These are phyloP conservation scores for Dolichoris vasculosae DNA, from an alignment of 1,140 invertebrate genomes.

Conservation along the genomic window DNA sequence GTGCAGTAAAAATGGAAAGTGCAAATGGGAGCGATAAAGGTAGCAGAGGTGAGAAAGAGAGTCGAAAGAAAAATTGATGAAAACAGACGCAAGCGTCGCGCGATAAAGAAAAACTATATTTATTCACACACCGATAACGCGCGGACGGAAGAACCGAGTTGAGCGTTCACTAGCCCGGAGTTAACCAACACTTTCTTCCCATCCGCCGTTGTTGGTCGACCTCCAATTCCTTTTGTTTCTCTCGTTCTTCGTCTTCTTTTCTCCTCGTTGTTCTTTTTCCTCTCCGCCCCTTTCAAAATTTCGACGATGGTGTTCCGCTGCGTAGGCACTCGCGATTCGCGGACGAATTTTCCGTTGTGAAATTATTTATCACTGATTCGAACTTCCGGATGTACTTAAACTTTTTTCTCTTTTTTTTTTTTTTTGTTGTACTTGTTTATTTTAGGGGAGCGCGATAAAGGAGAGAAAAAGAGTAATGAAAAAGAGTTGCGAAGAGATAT, in stretches of 20 bases:
- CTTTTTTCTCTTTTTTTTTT: not conserved
- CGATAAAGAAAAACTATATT: constrained; percentile 18
- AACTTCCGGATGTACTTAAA: not conserved
- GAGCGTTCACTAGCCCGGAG: constrained; percentile 49
- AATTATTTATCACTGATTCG: constrained; percentile 30
- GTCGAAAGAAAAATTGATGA: not conserved
- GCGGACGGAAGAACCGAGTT: constrained; percentile 21
- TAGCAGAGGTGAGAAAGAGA: not conserved
- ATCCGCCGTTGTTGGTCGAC: constrained; percentile 38
- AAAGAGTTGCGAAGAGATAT: too few species aligned
- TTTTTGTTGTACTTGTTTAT: not conserved
- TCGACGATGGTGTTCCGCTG: constrained; percentile 32
- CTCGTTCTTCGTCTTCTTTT: not conserved
- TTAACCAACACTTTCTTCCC: constrained; percentile 50
- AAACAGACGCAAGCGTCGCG: not conserved
- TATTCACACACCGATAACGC: constrained; percentile 39
- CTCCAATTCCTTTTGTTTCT: constrained; percentile 15
- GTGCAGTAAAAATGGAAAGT: constrained; percentile 14
- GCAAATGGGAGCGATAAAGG: not conserved
- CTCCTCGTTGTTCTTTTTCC: not conserved
- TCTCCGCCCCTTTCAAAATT: constrained; percentile 34
- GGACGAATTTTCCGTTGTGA: constrained; percentile 34
- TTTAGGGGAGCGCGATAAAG: not conserved
- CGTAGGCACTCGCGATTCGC: constrained; percentile 53
- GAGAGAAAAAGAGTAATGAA: not conserved